phyloP scores from a whole-genome alignment of 2,797 vertebrate genomes.

The Alcedo quadribrachys region DNA sequence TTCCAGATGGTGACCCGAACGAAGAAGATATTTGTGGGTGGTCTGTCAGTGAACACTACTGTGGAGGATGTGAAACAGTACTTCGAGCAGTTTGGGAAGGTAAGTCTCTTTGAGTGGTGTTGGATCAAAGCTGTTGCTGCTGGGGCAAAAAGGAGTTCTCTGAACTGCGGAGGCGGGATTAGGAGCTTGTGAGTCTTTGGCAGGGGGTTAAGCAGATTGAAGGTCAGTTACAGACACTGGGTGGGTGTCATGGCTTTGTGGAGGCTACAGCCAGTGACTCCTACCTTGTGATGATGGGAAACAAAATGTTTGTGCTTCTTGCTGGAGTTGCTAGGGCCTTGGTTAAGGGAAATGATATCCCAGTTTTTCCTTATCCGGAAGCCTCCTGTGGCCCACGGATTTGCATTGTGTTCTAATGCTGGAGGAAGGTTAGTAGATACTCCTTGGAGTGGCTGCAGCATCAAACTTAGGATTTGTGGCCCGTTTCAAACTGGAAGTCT shows the following conservation, averaged over 20 bases:
- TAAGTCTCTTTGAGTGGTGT: slow-evolving; percentile 71
- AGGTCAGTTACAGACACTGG: neutral
- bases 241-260: neutral
- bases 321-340: neutral
- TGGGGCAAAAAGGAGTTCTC: slow-evolving; percentile 22
- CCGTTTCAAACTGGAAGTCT: neutral
- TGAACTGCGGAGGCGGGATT: neutral
- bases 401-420: neutral
- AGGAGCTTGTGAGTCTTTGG: neutral
- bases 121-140: slow-evolving; percentile 24
- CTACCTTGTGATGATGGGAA: slow-evolving; percentile 6
- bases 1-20: slow-evolving; percentile 97
- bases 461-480: neutral
- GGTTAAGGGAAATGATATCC: neutral
- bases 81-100: slow-evolving; percentile 99
- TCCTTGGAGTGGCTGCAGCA: neutral
- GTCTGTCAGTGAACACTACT: slow-evolving; percentile 96
- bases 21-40: slow-evolving; percentile 99
- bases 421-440: neutral
- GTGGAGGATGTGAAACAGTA: slow-evolving; percentile 99
- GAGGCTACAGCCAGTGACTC: neutral
- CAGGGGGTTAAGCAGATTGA: slow-evolving; percentile 1
- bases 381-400: neutral
- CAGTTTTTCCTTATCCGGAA: neutral
- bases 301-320: neutral